Base-by-base conservation (phyloP, 30 jellyfish, hydroid and myxozoan genomes). In the Pseudorhiza aurosa region DNA sequence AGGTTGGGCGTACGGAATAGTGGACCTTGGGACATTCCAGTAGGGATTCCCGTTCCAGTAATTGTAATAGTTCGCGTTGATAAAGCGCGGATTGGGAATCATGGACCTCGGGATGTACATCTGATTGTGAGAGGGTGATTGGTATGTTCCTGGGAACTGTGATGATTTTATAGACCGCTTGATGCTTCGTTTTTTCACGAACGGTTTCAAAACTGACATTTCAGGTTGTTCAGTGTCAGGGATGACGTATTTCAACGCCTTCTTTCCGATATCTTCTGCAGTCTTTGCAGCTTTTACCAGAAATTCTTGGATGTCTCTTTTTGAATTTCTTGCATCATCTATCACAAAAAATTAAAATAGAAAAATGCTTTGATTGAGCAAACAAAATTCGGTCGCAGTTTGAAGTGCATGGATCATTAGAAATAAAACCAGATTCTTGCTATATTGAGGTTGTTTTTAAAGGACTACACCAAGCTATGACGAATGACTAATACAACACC, bases 141-240 rank as follows among this genome's bases (percentile, higher is more conserved):
- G 19, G 57, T 45, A 45, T 21, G 36, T 11, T 53, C 36, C 42
- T 10, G 60, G 37, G 43, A 36, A 57, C 24, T 47, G 49, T 24
- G 31, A 71, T 4, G 32, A 18, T 4, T 21, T 15, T 8, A 46
- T 74, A 11, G 89, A 77, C 15, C 82, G 89, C 49, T 62, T 62
- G 12, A 36, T 44, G 33, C 67, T 33, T 15, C 87, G 30, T 31
- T 70, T 77, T 37, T 65, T 62, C 37, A 77, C 63, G 47, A 77
- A 77, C 3, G 89, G 89, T 27, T 77, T 77, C 32, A 77, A n/a
- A 21, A 77, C 73, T 8, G 81, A 63, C 65, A 64, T 46, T 77
- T 82, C 89, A 17, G 89, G 17, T 12, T 77, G 42, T 30, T 29
- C 56, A 0, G 71, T 43, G 8, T 43, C 55, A 0, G 89, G 89